Evolutionary conservation across 2,888 invertebrate species (phyloP).

Genomic region (Hesperia comma): DNA sequence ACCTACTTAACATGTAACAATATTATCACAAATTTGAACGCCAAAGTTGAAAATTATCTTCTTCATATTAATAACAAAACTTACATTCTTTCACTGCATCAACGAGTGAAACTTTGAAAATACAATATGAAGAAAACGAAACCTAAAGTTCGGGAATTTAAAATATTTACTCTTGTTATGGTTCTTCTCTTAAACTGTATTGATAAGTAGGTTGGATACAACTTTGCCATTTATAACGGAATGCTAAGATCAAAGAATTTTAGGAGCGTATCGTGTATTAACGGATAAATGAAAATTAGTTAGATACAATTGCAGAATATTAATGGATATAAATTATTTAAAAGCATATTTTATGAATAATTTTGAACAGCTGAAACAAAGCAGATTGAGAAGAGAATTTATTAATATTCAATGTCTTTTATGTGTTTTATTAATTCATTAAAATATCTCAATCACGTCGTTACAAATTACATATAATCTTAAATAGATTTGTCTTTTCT

Average conservation of each 20-base stretch:
- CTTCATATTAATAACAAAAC: constrained; percentile 1
- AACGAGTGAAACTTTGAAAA: constrained; percentile 26
- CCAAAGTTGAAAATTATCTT: neutral
- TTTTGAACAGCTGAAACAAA: neutral
- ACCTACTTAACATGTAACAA: too few species aligned
- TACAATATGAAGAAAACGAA: constrained; percentile 16
- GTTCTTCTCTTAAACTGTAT: neutral
- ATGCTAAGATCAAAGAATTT: neutral
- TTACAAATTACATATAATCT: neutral
- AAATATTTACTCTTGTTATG: constrained; percentile 6
- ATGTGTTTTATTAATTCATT: neutral
- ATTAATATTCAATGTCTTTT: neutral
- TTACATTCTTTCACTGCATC: neutral
- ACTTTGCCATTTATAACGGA: constrained; percentile 43
- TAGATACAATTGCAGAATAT: neutral
- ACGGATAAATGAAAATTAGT: neutral
- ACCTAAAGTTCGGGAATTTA: constrained; percentile 14
- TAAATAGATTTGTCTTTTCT: neutral
- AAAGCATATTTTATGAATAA: constrained; percentile 4
- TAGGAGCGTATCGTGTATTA: neutral
- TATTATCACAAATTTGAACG: too few species aligned
- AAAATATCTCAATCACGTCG: too few species aligned
- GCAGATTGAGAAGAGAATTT: neutral
- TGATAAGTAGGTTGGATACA: constrained; percentile 47
- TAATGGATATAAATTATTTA: neutral